A percentile compares a stretch with the other conserved stretches of the same genome.
phyloP scores from a whole-genome alignment of 2,113 vertebrate genomes.

The Rana temporaria region DNA sequence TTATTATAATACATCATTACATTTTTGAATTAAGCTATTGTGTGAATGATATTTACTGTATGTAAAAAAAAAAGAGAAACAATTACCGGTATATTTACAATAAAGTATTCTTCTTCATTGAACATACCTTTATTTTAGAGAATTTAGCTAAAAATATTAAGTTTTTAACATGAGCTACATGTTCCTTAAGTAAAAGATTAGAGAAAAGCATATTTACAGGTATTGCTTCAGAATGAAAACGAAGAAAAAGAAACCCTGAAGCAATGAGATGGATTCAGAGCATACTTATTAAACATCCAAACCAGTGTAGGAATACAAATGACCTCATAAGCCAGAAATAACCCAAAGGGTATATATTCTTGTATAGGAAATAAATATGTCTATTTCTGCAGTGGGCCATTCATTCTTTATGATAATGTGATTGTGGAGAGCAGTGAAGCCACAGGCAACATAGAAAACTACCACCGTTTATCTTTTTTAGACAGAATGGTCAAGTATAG shows the following conservation, averaged over 20 bases:
- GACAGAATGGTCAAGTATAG: not conserved
- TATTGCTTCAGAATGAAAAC: constrained; percentile 2
- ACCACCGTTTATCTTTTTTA: constrained; percentile 19
- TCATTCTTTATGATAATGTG: constrained; percentile 50
- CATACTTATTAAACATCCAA: constrained; percentile 40
- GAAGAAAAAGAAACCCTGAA: constrained; percentile 23
- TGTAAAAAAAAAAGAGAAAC: no score
- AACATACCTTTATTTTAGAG: no score
- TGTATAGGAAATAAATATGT: constrained; percentile 31
- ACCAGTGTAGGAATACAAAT: constrained; percentile 36
- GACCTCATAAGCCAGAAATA: constrained; percentile 29
- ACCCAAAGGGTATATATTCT: constrained; percentile 27
- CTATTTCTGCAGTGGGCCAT: constrained; percentile 23
- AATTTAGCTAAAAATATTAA: not conserved
- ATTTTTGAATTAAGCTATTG: no score
- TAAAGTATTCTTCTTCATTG: no score
- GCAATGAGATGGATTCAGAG: constrained; percentile 14
- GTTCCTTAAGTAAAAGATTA: constrained; percentile 1
- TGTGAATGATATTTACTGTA: no score
- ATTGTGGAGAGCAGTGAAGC: constrained; percentile 11
- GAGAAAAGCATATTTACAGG: constrained; percentile 18
- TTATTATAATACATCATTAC: no score
- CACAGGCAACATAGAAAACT: constrained; percentile 18
- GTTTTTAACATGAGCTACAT: constrained; percentile 8
- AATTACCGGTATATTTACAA: no score